Percentiles rank a stretch among this genome's conserved stretches.
These are phyloP conservation scores for Camponotus vicinus DNA, from an alignment of 1,140 invertebrate species.

Conservation along the genomic window DNA sequence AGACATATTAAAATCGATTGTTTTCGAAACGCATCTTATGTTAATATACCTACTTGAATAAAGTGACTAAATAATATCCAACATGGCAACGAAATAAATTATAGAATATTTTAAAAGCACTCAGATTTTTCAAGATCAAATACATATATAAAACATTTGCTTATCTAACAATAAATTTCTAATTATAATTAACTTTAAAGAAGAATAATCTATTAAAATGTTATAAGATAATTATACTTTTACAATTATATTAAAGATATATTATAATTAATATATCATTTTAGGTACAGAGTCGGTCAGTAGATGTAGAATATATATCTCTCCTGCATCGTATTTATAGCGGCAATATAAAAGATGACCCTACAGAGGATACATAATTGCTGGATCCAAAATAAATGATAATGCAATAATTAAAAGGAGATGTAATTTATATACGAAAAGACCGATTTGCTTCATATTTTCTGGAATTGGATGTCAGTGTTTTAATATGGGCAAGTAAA, in stretches of 20 bases:
- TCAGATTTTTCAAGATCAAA: too few species aligned
- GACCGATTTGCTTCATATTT: constrained; percentile 66
- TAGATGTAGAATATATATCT: constrained; percentile 87
- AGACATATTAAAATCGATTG: too few species aligned
- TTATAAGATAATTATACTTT: background rate
- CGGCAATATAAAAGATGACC: constrained; percentile 84
- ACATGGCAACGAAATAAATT: too few species aligned
- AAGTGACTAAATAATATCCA: too few species aligned
- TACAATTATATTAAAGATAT: too few species aligned
- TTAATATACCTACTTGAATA: too few species aligned
- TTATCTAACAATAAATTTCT: too few species aligned
- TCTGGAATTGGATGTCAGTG: constrained; percentile 68
- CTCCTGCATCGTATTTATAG: constrained; percentile 86
- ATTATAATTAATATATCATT: background rate
- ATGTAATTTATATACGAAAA: constrained; percentile 28
- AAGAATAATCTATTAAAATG: too few species aligned
- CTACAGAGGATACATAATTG: constrained; percentile 86
- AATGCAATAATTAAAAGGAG: constrained; percentile 31
- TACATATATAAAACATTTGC: too few species aligned
- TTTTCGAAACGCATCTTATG: too few species aligned
- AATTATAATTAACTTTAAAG: background rate
- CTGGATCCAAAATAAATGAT: constrained; percentile 75
- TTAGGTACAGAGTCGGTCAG: constrained; percentile 84
- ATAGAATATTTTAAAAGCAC: too few species aligned
- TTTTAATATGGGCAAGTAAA: constrained; percentile 59